These are phyloP conservation scores for Brachyalestes nurse DNA, from an alignment of 2,797 vertebrate genomes.

Conservation along the genomic window DNA sequence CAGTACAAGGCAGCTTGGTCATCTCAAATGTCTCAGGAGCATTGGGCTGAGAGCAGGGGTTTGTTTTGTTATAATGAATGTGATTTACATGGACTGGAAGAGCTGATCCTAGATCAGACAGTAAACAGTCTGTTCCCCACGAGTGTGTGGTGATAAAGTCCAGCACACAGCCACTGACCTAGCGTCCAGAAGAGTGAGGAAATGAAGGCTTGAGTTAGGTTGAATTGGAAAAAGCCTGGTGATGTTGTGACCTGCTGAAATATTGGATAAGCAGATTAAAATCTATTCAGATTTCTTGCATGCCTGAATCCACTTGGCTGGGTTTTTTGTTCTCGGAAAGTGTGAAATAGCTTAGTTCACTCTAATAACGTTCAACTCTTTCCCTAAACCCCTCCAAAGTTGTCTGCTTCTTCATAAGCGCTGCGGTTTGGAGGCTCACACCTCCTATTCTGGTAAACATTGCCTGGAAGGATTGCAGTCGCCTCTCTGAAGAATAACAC, in stretches of 20 bases:
- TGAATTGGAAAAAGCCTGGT: constrained; percentile 9
- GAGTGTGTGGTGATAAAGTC: not conserved
- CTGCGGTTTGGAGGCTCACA: constrained; percentile 27
- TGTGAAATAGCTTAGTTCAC: constrained; percentile 11
- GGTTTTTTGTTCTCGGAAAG: constrained; percentile 8
- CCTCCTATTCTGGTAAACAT: constrained; percentile 6
- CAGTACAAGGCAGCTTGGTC: not conserved
- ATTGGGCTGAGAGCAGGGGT: not conserved
- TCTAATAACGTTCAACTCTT: not conserved
- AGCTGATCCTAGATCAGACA: not conserved
- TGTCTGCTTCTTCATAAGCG: not conserved
- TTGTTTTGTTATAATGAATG: not conserved
- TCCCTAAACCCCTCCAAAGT: not conserved
- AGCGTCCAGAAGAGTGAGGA: not conserved
- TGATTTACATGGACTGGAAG: not conserved
- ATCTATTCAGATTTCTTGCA: constrained; percentile 12
- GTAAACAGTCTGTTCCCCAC: not conserved
- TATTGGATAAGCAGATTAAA: constrained; percentile 30
- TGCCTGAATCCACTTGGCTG: constrained; percentile 15
- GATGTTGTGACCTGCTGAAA: not conserved
- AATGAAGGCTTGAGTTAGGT: not conserved
- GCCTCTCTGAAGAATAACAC: not conserved
- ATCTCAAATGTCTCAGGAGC: not conserved
- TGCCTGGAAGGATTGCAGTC: not conserved
- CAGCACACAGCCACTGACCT: not conserved